These are phyloP conservation scores for Pluvianellus socialis DNA, from an alignment of 2,113 vertebrate genomes.

Conservation along the genomic window DNA sequence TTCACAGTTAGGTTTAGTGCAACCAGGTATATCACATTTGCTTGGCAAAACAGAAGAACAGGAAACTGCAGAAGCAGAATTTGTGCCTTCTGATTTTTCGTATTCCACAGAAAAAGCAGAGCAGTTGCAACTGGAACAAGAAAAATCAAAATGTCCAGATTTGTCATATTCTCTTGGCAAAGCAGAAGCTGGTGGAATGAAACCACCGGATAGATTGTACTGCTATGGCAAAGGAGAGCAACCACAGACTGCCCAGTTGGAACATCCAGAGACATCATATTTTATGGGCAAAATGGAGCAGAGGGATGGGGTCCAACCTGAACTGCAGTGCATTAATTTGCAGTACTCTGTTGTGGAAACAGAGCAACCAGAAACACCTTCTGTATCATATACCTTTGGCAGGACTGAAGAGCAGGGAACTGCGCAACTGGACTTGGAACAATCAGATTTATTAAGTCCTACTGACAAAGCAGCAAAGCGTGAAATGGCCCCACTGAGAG, in stretches of 20 bases:
- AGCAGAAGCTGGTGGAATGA: background rate
- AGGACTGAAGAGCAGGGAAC: background rate
- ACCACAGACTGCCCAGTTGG: background rate
- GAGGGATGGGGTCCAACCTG: background rate
- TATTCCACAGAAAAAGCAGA: background rate
- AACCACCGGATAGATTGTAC: background rate
- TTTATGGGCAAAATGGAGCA: background rate
- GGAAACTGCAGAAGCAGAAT: background rate
- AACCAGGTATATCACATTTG: background rate
- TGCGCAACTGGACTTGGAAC: background rate
- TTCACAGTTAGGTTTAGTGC: background rate
- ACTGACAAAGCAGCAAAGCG: background rate
- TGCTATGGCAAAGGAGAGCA: background rate
- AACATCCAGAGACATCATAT: background rate
- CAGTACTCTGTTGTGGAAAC: background rate
- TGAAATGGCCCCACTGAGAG: background rate
- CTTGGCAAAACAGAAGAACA: background rate
- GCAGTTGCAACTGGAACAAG: background rate
- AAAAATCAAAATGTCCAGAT: background rate
- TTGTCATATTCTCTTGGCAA: background rate
- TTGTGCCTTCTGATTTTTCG: background rate
- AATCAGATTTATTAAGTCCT: background rate
- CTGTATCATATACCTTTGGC: background rate
- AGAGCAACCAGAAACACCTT: background rate
- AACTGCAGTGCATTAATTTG: background rate